Base-by-base conservation (phyloP, 2,888 invertebrate species). In the Sturmia bella region DNA sequence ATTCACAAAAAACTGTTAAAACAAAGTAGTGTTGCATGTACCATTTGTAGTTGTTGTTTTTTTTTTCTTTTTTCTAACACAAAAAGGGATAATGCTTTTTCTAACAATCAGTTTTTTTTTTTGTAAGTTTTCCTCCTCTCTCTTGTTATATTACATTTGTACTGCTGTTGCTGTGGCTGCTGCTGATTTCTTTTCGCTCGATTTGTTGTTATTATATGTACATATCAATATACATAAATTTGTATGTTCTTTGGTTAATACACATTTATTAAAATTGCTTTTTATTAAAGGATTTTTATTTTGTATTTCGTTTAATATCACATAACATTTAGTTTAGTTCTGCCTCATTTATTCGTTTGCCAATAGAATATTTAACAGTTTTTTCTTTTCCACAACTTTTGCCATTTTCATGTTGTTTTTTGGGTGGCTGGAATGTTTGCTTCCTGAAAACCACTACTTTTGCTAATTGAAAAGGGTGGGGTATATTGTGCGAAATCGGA, bases 291-390 rank as follows among this genome's bases (percentile, higher is more conserved):
- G n/a, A 59, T 59, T 37, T 50, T 50, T 76, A 45, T 69, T 61
- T 68, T 52, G 50, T 82, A 54, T 66, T 59, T 74, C 74, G 59
- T 70, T 70, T 74, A 82, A 78, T 66, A 78, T 75, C 78, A 81
- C 73, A 82, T 75, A 78, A 78, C 82, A 82, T 78, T 78, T 59
- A 82, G 74, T 74, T 82, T 82, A 70, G 78, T 82, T 82, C 74
- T 82, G 74, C 52, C 70, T 82, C 82, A 82, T 82, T 82, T 78
- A 78, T 64, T 78, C 59, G 64, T 78, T 78, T 82, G 82, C 82
- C 78, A 75, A 74, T 78, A 66, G 82, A 82, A 82, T 82, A 82
- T 82, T 78, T 75, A 82, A 70, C 17, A 78, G 52, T 64, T 69
- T 32, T 69, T 32, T 68, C 61, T 73, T 37, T 52, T 21, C 21